Percentiles rank a stretch among this genome's conserved stretches.
Evolutionary conservation across 35 echinoderm and acorn worm species (phyloP).

Genomic region (Apostichopus japonicus): DNA sequence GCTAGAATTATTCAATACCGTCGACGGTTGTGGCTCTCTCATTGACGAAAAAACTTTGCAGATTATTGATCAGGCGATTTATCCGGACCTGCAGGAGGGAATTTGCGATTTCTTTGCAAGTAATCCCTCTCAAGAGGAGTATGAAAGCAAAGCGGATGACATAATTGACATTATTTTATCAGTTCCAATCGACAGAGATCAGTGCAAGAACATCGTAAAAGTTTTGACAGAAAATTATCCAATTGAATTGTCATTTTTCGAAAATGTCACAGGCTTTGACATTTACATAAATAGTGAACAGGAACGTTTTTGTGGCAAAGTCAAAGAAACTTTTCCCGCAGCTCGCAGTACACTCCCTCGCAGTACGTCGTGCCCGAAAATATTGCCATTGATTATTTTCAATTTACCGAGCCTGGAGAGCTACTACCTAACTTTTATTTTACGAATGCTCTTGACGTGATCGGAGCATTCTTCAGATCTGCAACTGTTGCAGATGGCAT

Average conservation of each 20-base stretch:
- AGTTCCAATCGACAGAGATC: background rate
- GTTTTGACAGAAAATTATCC: background rate
- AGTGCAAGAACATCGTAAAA: background rate
- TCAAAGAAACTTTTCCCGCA: background rate
- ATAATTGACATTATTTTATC: background rate
- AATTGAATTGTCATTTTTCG: background rate
- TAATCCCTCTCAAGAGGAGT: background rate
- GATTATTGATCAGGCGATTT: background rate
- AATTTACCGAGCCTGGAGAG: background rate
- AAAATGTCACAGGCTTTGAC: background rate
- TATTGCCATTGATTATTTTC: too few relatives aligned
- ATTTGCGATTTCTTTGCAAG: background rate
- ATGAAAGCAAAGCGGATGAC: background rate
- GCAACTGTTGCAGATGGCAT: constrained; percentile 11
- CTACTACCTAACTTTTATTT: constrained; percentile 6
- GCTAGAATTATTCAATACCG: background rate
- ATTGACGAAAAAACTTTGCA: background rate
- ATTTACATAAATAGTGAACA: background rate
- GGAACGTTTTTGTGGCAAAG: background rate
- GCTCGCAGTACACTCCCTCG: constrained; percentile 8
- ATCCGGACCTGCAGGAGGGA: background rate
- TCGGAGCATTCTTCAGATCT: constrained; percentile 14
- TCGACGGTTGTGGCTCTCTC: background rate
- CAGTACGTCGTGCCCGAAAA: background rate
- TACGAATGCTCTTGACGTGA: background rate